These are phyloP conservation scores for Lasioglossum albipes DNA, from an alignment of 1,140 invertebrate genomes.

Conservation along the genomic window DNA sequence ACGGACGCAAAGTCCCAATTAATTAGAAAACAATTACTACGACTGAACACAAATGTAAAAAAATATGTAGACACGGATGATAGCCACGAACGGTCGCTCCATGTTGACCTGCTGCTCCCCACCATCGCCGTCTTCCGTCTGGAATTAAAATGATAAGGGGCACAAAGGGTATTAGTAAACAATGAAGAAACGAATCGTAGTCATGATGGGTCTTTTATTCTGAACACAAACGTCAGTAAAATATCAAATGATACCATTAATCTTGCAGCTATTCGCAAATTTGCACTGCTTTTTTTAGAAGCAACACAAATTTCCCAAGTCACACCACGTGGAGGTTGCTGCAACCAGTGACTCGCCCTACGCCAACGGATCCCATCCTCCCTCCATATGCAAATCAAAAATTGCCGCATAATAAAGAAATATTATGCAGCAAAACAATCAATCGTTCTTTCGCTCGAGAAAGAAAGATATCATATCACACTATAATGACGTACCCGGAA, in stretches of 20 bases:
- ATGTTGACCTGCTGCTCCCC: too few species aligned
- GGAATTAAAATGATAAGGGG: too few species aligned
- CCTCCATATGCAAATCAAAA: neutral
- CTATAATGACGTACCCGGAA: conserved; percentile 20
- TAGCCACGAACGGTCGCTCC: too few species aligned
- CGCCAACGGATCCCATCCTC: neutral
- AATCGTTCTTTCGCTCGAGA: neutral
- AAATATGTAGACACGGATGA: too few species aligned
- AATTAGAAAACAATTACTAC: too few species aligned
- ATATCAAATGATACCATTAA: too few species aligned
- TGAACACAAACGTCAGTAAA: neutral
- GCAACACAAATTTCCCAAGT: conserved; percentile 37
- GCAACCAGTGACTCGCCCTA: conserved; percentile 39
- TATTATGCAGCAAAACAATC: neutral
- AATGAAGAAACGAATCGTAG: too few species aligned
- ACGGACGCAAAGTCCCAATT: too few species aligned
- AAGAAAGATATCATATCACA: neutral
- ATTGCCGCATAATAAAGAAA: neutral
- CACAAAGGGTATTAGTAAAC: too few species aligned
- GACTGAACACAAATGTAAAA: too few species aligned
- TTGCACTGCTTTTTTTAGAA: neutral
- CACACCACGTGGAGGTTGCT: conserved; percentile 47
- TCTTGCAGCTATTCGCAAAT: conserved; percentile 40
- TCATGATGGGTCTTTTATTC: neutral
- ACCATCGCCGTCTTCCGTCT: too few species aligned